Percentiles rank a stretch among this genome's conserved stretches.
phyloP scores from a whole-genome alignment of 2,888 invertebrate species.

The Strigamia maritima region DNA sequence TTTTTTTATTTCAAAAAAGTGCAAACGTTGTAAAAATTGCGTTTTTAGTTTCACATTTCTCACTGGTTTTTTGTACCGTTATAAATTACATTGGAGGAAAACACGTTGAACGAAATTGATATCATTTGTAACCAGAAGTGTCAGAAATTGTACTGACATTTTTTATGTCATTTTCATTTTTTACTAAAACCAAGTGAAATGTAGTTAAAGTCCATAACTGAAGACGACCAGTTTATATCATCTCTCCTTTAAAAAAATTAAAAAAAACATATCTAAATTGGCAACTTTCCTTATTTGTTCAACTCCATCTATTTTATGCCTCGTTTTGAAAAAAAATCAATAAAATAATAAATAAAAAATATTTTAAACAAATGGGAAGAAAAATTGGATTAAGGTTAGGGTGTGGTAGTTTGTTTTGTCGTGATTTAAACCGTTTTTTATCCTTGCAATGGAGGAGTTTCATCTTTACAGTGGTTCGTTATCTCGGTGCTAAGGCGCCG shows the following conservation, averaged over 20 bases:
- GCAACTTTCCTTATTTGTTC: not conserved
- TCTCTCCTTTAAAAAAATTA: not conserved
- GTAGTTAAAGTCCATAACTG: not conserved
- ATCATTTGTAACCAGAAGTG: conserved; percentile 4
- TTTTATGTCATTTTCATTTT: not conserved
- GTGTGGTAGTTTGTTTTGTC: conserved; percentile 4
- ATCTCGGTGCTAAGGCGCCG: not conserved
- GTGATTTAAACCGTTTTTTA: not conserved
- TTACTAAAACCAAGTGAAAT: not conserved
- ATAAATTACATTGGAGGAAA: not conserved
- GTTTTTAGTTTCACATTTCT: too few relatives aligned
- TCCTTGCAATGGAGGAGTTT: not conserved
- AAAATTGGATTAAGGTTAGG: conserved; percentile 15
- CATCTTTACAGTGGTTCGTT: not conserved
- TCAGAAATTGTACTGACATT: not conserved
- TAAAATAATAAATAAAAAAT: not conserved
- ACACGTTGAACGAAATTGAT: not conserved
- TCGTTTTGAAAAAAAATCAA: conserved; percentile 1
- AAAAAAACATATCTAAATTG: not conserved
- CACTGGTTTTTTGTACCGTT: not conserved
- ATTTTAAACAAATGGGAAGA: not conserved
- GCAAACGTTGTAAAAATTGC: too few relatives aligned
- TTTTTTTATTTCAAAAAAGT: not conserved
- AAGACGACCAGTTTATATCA: not conserved
- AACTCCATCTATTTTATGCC: not conserved